These are phyloP conservation scores for Amphiprion ocellaris DNA, from an alignment of 2,113 vertebrate genomes.

Conservation along the genomic window DNA sequence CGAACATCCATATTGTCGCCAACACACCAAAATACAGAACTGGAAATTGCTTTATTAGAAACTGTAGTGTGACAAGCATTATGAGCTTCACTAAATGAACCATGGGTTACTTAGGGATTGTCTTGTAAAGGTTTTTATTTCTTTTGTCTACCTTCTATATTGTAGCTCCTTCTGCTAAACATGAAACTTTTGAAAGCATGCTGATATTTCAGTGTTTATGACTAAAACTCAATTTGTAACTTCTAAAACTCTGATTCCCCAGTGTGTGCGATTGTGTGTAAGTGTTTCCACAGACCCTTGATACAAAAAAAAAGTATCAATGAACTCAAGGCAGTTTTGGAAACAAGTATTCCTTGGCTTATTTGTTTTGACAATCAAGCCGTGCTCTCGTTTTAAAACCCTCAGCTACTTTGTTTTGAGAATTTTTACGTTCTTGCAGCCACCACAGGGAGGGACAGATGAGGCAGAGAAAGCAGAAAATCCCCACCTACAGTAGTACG, in stretches of 20 bases:
- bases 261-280: not conserved
- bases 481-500: not conserved
- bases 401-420: not conserved
- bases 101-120: too few species aligned
- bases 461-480: not conserved
- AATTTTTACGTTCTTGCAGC: not conserved
- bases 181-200: not conserved
- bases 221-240: not conserved
- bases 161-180: not conserved
- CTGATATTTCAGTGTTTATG: not conserved
- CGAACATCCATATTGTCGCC: not conserved
- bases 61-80: not conserved
- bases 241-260: not conserved
- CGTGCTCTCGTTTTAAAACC: not conserved
- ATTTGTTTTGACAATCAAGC: not conserved
- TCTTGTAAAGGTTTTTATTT: not conserved
- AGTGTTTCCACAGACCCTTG: not conserved
- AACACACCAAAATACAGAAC: not conserved
- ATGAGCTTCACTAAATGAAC: not conserved
- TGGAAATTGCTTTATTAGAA: too few species aligned
- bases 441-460: not conserved
- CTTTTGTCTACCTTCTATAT: not conserved
- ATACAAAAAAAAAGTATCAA: not conserved
- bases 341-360: not conserved
- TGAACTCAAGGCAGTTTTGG: not conserved